Evolutionary conservation across 2,888 invertebrate genomes (phyloP), one percentile per base, ranked within the genome.

Genomic region (Adelognathus sp.): DNA sequence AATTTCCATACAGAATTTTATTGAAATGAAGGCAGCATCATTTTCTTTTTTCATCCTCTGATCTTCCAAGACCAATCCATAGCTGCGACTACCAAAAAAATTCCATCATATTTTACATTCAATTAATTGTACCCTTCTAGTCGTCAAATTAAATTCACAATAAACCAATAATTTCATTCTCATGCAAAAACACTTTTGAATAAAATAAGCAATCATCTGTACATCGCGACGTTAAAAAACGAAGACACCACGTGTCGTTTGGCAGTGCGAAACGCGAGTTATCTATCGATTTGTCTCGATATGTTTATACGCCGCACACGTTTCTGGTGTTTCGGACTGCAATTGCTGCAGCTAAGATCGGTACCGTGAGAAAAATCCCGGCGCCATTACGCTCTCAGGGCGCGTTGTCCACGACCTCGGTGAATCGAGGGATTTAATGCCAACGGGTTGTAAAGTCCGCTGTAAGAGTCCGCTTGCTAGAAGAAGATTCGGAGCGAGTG

Each of bases 371-470:
- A 79, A 79, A 79, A 79, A 79, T 79, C 75, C 75, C 24, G 67
- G 31, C 71, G 46, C 71, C 67, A 67, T 79, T 75, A 79, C 75
- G 61, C 66, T 67, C 75, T 36, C 64, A 56, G 24, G 24, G 61
- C 33, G 67, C 41, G 61, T 61, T 74, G 71, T 79, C 71, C 67
- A 67, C 75, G 79, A 67, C 54, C 75, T 31, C 39, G 69, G 72
- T n/a, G n/a, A 56, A 70, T 71, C 75, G 75, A 75, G 70, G 72
- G 74, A 79, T 81, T 81, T 82, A 81, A 79, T 82, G 76, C 50
- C 41, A n/a, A 24, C 46, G 29, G 80, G 79, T 50, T 78, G 78
- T 80, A 76, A 80, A 81, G 72, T 79, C 79, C 50, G 72, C 29
- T 54, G 21, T 41, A 58, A 64, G 64, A n/a, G n/a, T n/a, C n/a